Base-by-base conservation (phyloP, 1,140 invertebrate species). In the Centruroides sculpturatus region DNA sequence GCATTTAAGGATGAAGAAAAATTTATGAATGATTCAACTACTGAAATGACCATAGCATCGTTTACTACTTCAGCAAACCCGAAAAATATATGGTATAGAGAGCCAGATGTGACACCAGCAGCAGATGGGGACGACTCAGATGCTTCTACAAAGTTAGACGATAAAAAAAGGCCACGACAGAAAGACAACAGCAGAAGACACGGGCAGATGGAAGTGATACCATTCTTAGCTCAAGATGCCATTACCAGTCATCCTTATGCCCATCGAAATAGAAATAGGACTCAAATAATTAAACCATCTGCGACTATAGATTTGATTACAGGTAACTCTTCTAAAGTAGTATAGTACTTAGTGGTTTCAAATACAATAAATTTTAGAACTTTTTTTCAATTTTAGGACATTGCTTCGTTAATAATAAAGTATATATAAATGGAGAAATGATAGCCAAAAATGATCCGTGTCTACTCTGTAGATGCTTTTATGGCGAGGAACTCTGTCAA, bases 161-260 rank as follows among this genome's bases (percentile, higher is more conserved):
- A 51, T n/a, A 63, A 56, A 34, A 63, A 63, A 48, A 58, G 50
- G 6, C 62, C 62, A 5, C 41, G 62, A 47, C 59, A 59, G 36
- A 57, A 63, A 53, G 61, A 63, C 56, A 41, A 41, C 8, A 41
- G 41, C 5, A 8, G 8, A 41, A 41, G 47, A 36, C 35, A 2
- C 47, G 54, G 57, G 7, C 61, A 63, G 56, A 60, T 51, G 35
- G 47, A 64, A 73, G 86, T 88, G 66, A 87, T 87, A 70, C 85
- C 85, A 46, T 88, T 88, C 72, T 80, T 87, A 59, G 84, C 85
- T 46, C 84, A 84, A 46, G 86, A 87, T 70, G 85, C 86, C 34
- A 77, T 88, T 46, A 66, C 71, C 41, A 64, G 41, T 41, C 41
- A 41, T 41, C 41, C 41, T 41, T 41, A 41, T 8, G 41, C 8